Evolutionary conservation across 2,888 invertebrate species (phyloP).

Genomic region (Elgonia sp.): DNA sequence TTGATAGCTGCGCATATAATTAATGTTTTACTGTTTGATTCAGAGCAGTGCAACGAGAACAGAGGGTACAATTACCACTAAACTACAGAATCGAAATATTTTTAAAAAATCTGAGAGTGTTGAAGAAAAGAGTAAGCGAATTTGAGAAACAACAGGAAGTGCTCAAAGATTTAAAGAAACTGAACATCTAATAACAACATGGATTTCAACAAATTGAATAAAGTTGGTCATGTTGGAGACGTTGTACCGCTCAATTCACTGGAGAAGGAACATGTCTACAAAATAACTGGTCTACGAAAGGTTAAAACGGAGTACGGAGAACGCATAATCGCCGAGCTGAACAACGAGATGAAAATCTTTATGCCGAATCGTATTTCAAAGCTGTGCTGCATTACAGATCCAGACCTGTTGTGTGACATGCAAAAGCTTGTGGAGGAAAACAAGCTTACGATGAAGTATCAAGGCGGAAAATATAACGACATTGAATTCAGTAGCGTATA

Average conservation of each 20-base stretch:
- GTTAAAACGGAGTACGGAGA: conserved; percentile 22
- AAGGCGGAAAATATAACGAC: conserved; percentile 15
- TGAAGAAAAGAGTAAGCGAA: not conserved
- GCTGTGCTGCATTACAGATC: conserved; percentile 3
- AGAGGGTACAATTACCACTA: too few species aligned
- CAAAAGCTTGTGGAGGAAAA: conserved; percentile 16
- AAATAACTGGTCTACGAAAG: conserved; percentile 4
- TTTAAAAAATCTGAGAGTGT: not conserved
- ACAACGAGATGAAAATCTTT: not conserved
- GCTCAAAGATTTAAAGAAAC: not conserved
- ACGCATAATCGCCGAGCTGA: conserved; percentile 9
- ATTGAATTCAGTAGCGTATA: conserved; percentile 8
- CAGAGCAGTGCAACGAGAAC: conserved; percentile 4
- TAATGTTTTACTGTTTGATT: not conserved
- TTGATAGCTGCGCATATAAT: too few species aligned
- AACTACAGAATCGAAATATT: not conserved
- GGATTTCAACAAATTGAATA: conserved; percentile 28
- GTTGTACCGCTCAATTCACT: conserved; percentile 5
- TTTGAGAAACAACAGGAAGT: not conserved
- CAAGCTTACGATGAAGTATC: conserved; percentile 24
- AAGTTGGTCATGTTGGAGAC: not conserved
- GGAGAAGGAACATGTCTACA: not conserved
- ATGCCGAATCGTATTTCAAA: conserved; percentile 13
- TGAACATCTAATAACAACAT: not conserved
- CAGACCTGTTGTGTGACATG: not conserved